Conservation (phyloP, 2,797 vertebrate genomes). For the Cheirogaleus major region DNA sequence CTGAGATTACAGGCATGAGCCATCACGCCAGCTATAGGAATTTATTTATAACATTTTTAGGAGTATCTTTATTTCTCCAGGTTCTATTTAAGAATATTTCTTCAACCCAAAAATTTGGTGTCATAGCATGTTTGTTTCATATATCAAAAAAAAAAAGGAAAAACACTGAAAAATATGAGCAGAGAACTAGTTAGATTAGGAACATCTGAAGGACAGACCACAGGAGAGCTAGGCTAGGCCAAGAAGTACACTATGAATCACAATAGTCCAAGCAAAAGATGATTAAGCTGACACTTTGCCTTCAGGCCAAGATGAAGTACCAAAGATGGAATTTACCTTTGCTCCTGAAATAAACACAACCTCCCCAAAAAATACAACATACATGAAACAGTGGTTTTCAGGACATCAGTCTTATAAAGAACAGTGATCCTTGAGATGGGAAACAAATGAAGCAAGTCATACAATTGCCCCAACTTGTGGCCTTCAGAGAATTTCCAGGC, state of each 20-base stretch:
- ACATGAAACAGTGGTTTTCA: constrained; percentile 16
- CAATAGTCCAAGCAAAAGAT: constrained; percentile 33
- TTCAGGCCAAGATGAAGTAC: constrained; percentile 22
- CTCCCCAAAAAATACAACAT: neutral
- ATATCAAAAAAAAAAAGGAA: neutral
- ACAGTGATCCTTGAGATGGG: neutral
- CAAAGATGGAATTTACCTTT: neutral
- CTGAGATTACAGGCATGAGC: too few species aligned
- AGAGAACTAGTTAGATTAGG: neutral
- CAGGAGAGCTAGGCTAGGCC: neutral
- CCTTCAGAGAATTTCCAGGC: neutral
- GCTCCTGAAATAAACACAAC: neutral
- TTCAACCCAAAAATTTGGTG: neutral
- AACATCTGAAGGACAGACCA: neutral
- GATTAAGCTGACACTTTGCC: constrained; percentile 40
- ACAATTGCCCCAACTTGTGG: neutral
- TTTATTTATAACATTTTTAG: constrained; percentile 14
- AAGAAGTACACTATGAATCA: neutral
- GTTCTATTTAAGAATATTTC: constrained; percentile 21
- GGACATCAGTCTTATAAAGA: neutral
- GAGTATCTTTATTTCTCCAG: neutral
- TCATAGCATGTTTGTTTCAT: neutral
- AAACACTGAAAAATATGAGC: constrained; percentile 6
- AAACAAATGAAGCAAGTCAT: neutral
- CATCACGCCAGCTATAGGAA: neutral